A percentile compares a stretch with the other conserved stretches of the same genome.
These are phyloP conservation scores for Tridacna crocea DNA, from an alignment of 2,888 invertebrate species.

Conservation along the genomic window DNA sequence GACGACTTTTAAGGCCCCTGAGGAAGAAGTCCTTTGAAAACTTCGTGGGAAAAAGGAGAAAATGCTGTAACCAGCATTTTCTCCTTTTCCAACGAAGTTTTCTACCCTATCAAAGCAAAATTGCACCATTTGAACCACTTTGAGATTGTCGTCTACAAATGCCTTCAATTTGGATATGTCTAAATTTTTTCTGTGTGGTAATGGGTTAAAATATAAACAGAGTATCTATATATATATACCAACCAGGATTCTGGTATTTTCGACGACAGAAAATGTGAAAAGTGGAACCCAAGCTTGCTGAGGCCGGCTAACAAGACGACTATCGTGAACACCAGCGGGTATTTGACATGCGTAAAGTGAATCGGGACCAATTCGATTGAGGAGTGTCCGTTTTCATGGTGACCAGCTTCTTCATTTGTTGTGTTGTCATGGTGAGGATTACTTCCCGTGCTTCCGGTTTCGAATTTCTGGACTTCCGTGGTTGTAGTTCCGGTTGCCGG, in stretches of 20 bases:
- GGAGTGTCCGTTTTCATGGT: not conserved
- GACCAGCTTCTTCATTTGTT: not conserved
- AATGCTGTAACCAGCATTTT: too few species aligned
- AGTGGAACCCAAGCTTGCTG: slow-evolving; percentile 53
- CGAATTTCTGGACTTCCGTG: not conserved
- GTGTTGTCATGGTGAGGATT: not conserved
- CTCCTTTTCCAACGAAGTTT: too few species aligned
- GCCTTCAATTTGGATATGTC: too few species aligned
- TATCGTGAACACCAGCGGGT: slow-evolving; percentile 50
- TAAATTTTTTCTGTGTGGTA: too few species aligned
- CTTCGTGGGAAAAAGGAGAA: too few species aligned
- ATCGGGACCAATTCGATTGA: slow-evolving; percentile 39
- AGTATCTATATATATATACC: slow-evolving; percentile 51
- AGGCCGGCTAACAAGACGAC: slow-evolving; percentile 51
- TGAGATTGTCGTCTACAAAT: too few species aligned
- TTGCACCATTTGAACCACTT: too few species aligned
- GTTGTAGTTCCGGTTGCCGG: not conserved
- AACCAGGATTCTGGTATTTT: slow-evolving; percentile 83
- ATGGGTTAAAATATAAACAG: too few species aligned
- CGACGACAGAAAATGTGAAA: slow-evolving; percentile 74
- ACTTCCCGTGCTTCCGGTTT: not conserved
- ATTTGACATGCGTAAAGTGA: slow-evolving; percentile 47
- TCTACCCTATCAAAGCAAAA: too few species aligned
- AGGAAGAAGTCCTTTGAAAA: too few species aligned
- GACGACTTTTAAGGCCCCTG: too few species aligned